phyloP scores from a whole-genome alignment of 2,797 vertebrate species.

The Anabas testudineus region DNA sequence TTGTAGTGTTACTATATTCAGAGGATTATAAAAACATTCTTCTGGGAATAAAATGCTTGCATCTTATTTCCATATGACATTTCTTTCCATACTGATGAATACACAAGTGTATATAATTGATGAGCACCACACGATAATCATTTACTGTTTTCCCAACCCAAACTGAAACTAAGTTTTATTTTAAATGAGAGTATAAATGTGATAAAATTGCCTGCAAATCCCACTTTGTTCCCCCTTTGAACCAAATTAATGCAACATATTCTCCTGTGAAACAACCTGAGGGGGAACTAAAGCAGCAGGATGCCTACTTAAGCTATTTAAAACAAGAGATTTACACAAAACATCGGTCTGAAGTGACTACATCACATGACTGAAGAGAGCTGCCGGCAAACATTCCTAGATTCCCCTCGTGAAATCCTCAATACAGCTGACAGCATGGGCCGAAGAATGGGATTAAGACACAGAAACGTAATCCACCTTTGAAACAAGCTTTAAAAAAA shows the following conservation, averaged over 20 bases:
- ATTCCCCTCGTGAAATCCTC: constrained; percentile 53
- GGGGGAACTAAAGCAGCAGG: constrained; percentile 61
- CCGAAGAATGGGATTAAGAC: constrained; percentile 57
- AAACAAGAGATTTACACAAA: constrained; percentile 61
- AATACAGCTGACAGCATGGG: constrained; percentile 42
- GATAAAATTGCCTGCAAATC: constrained; percentile 33
- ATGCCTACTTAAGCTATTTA: constrained; percentile 57
- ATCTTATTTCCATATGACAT: constrained; percentile 35
- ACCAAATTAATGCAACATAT: constrained; percentile 45
- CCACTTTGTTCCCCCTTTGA: constrained; percentile 42
- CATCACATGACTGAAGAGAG: constrained; percentile 50
- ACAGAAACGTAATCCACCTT: constrained; percentile 64
- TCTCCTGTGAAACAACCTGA: constrained; percentile 58
- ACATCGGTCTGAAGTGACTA: constrained; percentile 55
- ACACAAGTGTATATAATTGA: constrained; percentile 35
- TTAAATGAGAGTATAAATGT: constrained; percentile 29
- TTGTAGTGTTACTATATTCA: constrained; percentile 2
- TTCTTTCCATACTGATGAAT: constrained; percentile 29
- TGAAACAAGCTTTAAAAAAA: constrained; percentile 41
- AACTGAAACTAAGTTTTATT: constrained; percentile 25
- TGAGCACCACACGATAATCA: constrained; percentile 9
- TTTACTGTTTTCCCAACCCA: not conserved
- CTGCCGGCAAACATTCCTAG: constrained; percentile 54
- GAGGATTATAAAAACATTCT: constrained; percentile 12
- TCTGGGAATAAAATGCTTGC: constrained; percentile 14